phyloP scores from a whole-genome alignment of 2,888 invertebrate genomes.

The Alloscopus bannaensis region DNA sequence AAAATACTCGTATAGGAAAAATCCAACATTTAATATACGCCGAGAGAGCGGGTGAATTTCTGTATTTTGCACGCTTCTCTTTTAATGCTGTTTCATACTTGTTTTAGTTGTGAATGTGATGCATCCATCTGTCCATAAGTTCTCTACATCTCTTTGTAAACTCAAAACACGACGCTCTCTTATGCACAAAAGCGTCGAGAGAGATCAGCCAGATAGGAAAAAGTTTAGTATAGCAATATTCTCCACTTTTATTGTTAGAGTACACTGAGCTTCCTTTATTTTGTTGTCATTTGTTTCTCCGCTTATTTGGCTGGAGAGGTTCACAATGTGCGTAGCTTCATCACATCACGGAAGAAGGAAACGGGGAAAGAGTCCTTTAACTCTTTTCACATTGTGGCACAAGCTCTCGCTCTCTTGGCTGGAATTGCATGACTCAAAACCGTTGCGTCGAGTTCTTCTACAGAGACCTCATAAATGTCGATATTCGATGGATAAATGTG shows the following conservation, averaged over 20 bases:
- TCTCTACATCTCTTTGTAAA: slow-evolving; percentile 73
- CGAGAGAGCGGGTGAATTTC: too few relatives aligned
- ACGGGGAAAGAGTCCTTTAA: slow-evolving; percentile 36
- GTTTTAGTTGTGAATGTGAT: not conserved
- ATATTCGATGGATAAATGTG: slow-evolving; percentile 3
- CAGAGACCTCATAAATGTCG: not conserved
- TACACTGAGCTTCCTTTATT: too few relatives aligned
- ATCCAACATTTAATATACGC: slow-evolving; percentile 21
- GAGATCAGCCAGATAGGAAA: too few relatives aligned
- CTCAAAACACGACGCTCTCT: slow-evolving; percentile 68
- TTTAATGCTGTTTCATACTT: slow-evolving; percentile 1
- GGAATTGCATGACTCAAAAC: not conserved
- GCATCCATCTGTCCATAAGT: slow-evolving; percentile 63
- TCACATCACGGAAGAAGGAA: slow-evolving; percentile 26
- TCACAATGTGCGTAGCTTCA: too few relatives aligned
- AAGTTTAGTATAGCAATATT: slow-evolving; percentile 35
- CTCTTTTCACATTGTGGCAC: slow-evolving; percentile 18
- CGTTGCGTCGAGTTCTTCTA: too few relatives aligned
- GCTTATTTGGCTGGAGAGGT: too few relatives aligned
- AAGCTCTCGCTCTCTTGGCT: not conserved
- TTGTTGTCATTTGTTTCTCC: slow-evolving; percentile 19
- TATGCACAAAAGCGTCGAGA: slow-evolving; percentile 24
- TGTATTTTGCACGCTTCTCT: slow-evolving; percentile 23
- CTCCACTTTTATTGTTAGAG: slow-evolving; percentile 27
- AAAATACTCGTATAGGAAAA: slow-evolving; percentile 35